Conservation (phyloP, 1,140 invertebrate genomes). For the Ceratina japonica region DNA sequence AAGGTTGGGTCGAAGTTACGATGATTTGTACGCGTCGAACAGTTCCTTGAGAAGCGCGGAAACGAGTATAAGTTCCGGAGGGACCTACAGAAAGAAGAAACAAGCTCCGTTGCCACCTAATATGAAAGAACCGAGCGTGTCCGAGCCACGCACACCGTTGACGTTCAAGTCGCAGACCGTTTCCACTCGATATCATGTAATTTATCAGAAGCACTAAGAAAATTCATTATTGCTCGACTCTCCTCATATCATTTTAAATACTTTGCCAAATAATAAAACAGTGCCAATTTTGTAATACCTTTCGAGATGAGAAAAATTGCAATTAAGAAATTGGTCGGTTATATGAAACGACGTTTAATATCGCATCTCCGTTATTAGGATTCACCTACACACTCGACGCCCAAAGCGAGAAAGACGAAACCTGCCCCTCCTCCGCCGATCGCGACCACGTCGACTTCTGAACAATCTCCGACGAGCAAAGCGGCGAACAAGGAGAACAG, state of each 20-base stretch:
- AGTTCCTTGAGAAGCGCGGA: constrained; percentile 73
- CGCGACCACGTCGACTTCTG: constrained; percentile 22
- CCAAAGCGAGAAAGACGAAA: constrained; percentile 78
- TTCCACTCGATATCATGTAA: constrained; percentile 31
- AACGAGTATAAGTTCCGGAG: constrained; percentile 68
- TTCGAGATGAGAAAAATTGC: too few species aligned
- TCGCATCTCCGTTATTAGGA: constrained; percentile 63
- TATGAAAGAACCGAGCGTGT: constrained; percentile 59
- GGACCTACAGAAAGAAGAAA: constrained; percentile 82
- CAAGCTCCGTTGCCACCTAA: constrained; percentile 85
- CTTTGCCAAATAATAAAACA: too few species aligned
- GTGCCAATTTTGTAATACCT: too few species aligned
- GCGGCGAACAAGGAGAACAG: constrained; percentile 37
- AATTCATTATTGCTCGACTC: background rate
- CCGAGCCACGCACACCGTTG: constrained; percentile 20
- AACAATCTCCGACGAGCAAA: constrained; percentile 54
- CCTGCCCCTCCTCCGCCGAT: constrained; percentile 81
- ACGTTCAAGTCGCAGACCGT: constrained; percentile 8
- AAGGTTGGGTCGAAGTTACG: constrained; percentile 62
- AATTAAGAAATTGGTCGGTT: background rate
- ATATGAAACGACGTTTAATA: background rate
- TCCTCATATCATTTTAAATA: too few species aligned
- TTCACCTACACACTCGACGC: constrained; percentile 67
- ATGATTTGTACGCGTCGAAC: constrained; percentile 69
- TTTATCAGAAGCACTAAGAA: background rate